Conservation (phyloP, 1,140 invertebrate genomes). For the Tenebrio molitor region DNA sequence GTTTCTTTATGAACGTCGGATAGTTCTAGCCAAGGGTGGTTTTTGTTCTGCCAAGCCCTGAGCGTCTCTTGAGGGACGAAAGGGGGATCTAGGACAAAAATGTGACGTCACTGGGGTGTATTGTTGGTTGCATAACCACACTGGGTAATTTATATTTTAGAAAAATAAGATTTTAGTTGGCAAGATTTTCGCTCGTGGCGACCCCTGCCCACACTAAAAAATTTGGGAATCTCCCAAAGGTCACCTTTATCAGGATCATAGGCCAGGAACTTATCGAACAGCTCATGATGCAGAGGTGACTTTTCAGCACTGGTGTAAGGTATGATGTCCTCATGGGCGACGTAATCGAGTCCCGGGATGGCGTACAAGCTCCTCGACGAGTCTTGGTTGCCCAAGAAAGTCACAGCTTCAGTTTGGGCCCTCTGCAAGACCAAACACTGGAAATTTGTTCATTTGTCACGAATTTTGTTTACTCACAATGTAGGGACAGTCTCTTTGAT, state of each 20-base stretch:
- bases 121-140: constrained; percentile 20
- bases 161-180: too few relatives aligned
- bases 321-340: constrained; percentile 95
- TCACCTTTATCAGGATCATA: constrained; percentile 83
- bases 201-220: background rate
- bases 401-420: constrained; percentile 96
- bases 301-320: constrained; percentile 87
- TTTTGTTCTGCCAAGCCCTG: constrained; percentile 96
- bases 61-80: constrained; percentile 92
- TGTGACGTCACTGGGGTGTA: too few relatives aligned
- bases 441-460: background rate
- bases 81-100: constrained; percentile 84
- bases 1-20: constrained; percentile 99
- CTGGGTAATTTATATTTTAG: too few relatives aligned
- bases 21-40: constrained; percentile 96
- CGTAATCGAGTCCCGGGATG: constrained; percentile 96
- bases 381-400: constrained; percentile 97
- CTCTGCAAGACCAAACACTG: constrained; percentile 75
- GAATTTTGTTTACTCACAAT: constrained; percentile 78
- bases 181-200: too few relatives aligned
- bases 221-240: background rate
- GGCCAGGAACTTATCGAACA: constrained; percentile 96
- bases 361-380: constrained; percentile 93
- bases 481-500: constrained; percentile 94
- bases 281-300: constrained; percentile 90